Base-by-base conservation (phyloP, 2,888 invertebrate species). In the Heteropelma amictum region DNA sequence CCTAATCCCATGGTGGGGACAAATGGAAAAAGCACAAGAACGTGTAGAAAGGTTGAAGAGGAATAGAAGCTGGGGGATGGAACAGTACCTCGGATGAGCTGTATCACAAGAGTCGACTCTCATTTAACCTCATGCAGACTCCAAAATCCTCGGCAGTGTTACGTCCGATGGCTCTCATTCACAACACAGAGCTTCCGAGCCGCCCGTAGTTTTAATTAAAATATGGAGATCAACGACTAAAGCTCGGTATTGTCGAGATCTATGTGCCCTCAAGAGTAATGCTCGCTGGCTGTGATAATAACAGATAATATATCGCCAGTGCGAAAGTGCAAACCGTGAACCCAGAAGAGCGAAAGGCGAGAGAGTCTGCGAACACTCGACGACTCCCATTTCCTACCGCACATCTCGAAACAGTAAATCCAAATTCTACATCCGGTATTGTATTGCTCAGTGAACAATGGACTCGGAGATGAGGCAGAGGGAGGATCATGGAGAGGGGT, bases 131-230 rank as follows among this genome's bases (percentile, higher is more conserved):
- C 8, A 68, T 38, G 28, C 56, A 40, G 53, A 17, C n/a, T 1
- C 30, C 35, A 28, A 17, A 68, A 68, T 68, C 30, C 23, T 40
- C 10, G 38, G 56, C 23, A 56, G 14, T 12, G 51, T 60, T 30
- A 60, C 30, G 68, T 68, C 68, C 68, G 51, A 49, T 30, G 38
- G 35, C 26, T 60, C 51, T 68, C 60, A 40, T 51, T 68, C 60
- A 60, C 51, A 33, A 28, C 28, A 17, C 42, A 28, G 40, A 51
- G 49, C 40, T 40, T 19, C 40, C 49, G 28, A 33, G 54, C 60
- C 63, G 63, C 80, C 76, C 84, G 80, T 73, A 83, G 82, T 83
- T 87, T 87, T 88, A 88, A 88, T 88, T 87, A 87, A 87, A 87
- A 87, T 86, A 86, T 86, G 87, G 85, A 87, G 87, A 88, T 88